Percentiles rank a stretch among this genome's conserved stretches.
These are phyloP conservation scores for Pyrrhia umbra DNA, from an alignment of 2,888 invertebrate species.

Conservation along the genomic window DNA sequence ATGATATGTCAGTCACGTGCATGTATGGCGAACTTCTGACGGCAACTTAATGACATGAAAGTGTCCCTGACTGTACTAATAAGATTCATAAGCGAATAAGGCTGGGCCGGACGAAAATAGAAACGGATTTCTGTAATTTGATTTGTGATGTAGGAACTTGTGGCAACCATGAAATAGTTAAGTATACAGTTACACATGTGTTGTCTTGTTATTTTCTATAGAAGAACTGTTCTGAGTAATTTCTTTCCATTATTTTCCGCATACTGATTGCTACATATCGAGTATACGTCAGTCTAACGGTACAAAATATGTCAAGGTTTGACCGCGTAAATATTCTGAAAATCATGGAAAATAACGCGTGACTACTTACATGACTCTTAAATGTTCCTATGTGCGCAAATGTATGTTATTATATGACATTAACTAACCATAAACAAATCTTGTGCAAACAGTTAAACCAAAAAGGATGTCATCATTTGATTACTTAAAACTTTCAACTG, in stretches of 20 bases:
- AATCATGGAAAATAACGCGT: slow-evolving; percentile 3
- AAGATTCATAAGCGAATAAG: slow-evolving; percentile 53
- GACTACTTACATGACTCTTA: neutral
- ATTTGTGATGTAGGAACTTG: slow-evolving; percentile 56
- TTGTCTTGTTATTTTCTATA: neutral
- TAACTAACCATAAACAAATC: slow-evolving; percentile 6
- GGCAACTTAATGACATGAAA: slow-evolving; percentile 39
- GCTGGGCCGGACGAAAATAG: slow-evolving; percentile 56
- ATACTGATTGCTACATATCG: slow-evolving; percentile 2
- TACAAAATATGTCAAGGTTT: neutral
- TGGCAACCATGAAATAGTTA: slow-evolving; percentile 28
- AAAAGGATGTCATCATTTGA: slow-evolving; percentile 41
- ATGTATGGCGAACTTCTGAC: slow-evolving; percentile 11
- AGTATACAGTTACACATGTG: slow-evolving; percentile 10
- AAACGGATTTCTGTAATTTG: slow-evolving; percentile 61
- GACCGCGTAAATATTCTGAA: neutral
- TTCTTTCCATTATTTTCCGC: neutral
- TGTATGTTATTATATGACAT: neutral
- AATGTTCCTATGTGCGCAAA: neutral
- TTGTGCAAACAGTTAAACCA: slow-evolving; percentile 22
- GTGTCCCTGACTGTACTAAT: slow-evolving; percentile 56
- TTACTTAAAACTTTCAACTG: slow-evolving; percentile 2
- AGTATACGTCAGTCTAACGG: neutral
- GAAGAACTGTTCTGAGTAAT: neutral
- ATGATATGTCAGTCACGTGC: slow-evolving; percentile 32